Conservation (phyloP, 2,113 vertebrate genomes). For the Ptilonorhynchus violaceus region DNA sequence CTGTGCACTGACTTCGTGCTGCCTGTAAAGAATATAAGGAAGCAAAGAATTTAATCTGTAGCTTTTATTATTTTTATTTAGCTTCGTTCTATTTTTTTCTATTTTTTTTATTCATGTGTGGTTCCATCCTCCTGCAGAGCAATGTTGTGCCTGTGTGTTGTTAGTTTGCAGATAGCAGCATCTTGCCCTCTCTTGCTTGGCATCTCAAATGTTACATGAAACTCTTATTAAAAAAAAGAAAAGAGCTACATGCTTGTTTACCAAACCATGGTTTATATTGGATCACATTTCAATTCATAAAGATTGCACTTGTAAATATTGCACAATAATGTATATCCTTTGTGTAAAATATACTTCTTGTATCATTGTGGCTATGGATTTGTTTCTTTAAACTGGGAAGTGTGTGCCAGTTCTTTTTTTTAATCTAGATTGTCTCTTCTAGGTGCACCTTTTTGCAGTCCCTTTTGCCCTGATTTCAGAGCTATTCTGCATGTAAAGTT, state of each 20-base stretch:
- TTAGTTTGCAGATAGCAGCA: background rate
- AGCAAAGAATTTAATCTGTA: background rate
- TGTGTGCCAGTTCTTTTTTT: background rate
- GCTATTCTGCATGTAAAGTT: background rate
- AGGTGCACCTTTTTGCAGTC: background rate
- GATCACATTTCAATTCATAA: background rate
- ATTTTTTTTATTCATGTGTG: background rate
- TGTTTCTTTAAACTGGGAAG: background rate
- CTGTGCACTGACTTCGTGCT: background rate
- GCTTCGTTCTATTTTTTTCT: background rate
- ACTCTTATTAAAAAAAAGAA: background rate
- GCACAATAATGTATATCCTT: background rate
- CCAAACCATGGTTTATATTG: background rate
- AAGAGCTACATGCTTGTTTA: background rate
- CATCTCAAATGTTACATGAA: background rate
- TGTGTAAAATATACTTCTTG: background rate
- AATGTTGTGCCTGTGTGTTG: background rate
- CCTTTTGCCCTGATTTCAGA: background rate
- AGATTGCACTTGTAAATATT: background rate
- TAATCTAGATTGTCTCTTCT: background rate
- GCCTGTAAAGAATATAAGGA: background rate
- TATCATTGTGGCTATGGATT: background rate
- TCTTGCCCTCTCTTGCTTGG: background rate
- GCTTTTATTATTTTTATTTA: constrained; percentile 6
- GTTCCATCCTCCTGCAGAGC: background rate